phyloP scores from a whole-genome alignment of 1,140 invertebrate genomes.

The Hermetia illucens region DNA sequence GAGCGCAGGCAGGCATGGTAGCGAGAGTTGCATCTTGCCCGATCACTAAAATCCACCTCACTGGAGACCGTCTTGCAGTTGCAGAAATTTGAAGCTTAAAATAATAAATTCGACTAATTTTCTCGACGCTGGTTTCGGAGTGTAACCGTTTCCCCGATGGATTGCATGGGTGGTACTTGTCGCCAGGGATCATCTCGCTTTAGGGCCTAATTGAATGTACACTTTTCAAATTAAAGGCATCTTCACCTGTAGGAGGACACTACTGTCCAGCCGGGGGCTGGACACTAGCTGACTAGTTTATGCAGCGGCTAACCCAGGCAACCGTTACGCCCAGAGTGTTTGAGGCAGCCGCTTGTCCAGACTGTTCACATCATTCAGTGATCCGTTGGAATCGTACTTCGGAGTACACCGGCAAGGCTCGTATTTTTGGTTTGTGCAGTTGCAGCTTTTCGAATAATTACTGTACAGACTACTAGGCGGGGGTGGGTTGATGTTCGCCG shows the following conservation, averaged over 20 bases:
- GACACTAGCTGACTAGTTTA: neutral
- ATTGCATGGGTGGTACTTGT: neutral
- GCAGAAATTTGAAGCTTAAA: neutral
- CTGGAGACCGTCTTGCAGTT: too few species aligned
- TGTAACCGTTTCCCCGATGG: neutral
- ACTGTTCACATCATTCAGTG: neutral
- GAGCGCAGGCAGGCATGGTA: too few species aligned
- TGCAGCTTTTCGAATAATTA: constrained; percentile 2
- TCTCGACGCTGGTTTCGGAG: neutral
- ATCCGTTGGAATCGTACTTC: constrained; percentile 2
- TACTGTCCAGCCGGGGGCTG: neutral
- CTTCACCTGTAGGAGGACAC: neutral
- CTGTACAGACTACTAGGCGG: neutral
- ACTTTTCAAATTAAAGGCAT: neutral
- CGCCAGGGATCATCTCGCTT: neutral
- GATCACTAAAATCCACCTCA: too few species aligned
- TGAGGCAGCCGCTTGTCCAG: constrained; percentile 3
- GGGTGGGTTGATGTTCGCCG: neutral
- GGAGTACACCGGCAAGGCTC: neutral
- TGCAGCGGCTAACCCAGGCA: neutral
- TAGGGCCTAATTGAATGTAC: neutral
- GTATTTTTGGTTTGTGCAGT: neutral
- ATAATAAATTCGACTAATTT: neutral
- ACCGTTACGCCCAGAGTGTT: constrained; percentile 3
- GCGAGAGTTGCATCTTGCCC: too few species aligned